Evolutionary conservation across 1,140 invertebrate genomes (phyloP), one percentile per base, ranked within the genome.

Genomic region (Caenorhabditis remanei): DNA sequence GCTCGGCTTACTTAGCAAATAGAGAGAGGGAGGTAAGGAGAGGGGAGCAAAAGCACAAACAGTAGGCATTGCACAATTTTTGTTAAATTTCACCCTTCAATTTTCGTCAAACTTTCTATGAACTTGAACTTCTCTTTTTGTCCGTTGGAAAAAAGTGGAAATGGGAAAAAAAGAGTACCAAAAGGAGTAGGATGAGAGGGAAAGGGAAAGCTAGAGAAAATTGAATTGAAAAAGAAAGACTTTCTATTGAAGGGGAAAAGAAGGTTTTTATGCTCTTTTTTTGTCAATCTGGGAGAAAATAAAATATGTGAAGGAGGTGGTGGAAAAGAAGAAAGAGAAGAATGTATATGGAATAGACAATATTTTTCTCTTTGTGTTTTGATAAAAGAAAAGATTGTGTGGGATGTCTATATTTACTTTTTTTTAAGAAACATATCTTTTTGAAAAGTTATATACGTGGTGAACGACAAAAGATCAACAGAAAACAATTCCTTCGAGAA

Each of bases 1-100:
- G 71, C 43, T 79, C 71, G 71, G 71, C 71, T 79, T 79, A 79
- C 71, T 79, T 79, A 79, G 71, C 71, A 79, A 79, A 79, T n/a
- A 79, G 65, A 43, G 16, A 53, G 14, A 8, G 24, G 32, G 5
- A 13, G 32, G 43, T 3, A 79, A 46, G 46, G 50, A 79, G 53
- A 21, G 71, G 53, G 71, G 46, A 50, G 71, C 43, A 79, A 79
- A 79, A 79, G 71, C 71, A 79, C 71, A 79, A 79, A 79, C 71
- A 79, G 46, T 79, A 79, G 71, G 46, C n/a, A 53, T 48, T 50
- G 71, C 71, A 79, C 71, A 79, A 71, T 71, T 65, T 58, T 65
- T 65, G 61, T 65, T 65, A n/a, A 71, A 71, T 71, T 71, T 71
- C 41, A 11, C 41, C 41, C 19, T 71, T 71, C 8, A 58, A 13